These are phyloP conservation scores for Cyclargus thomasi DNA, from an alignment of 1,140 invertebrate genomes.

Conservation along the genomic window DNA sequence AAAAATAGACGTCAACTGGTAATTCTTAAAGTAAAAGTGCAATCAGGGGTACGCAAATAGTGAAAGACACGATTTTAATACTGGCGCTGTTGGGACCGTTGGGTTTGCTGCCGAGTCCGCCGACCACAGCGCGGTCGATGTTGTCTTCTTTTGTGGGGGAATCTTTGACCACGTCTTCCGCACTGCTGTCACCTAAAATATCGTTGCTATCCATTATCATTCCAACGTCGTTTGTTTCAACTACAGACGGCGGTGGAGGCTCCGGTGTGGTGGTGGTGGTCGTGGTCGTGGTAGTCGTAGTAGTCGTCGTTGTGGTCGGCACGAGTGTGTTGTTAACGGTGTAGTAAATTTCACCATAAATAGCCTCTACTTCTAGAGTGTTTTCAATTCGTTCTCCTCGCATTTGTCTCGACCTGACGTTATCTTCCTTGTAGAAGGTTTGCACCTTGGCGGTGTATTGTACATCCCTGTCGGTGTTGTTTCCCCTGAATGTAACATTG, in stretches of 20 bases:
- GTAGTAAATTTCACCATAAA: slow-evolving; percentile 84
- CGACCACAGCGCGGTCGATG: slow-evolving; percentile 55
- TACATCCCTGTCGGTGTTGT: slow-evolving; percentile 81
- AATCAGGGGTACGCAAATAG: slow-evolving; percentile 44
- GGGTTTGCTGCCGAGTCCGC: slow-evolving; percentile 53
- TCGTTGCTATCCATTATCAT: slow-evolving; percentile 59
- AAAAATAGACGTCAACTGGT: slow-evolving; percentile 28
- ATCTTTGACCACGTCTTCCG: slow-evolving; percentile 48
- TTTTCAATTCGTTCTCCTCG: slow-evolving; percentile 77
- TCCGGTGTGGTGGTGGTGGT: slow-evolving; percentile 77
- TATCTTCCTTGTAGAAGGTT: slow-evolving; percentile 81
- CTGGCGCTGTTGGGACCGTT: slow-evolving; percentile 32
- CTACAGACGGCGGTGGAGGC: slow-evolving; percentile 60
- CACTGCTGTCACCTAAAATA: slow-evolving; percentile 50
- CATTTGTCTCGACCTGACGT: slow-evolving; percentile 70
- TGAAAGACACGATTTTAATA: slow-evolving; percentile 37
- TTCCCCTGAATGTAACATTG: slow-evolving; percentile 84
- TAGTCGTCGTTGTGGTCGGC: slow-evolving; percentile 84
- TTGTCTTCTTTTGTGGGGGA: slow-evolving; percentile 58
- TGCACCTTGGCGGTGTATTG: slow-evolving; percentile 83
- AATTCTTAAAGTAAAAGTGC: slow-evolving; percentile 49
- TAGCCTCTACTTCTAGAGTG: slow-evolving; percentile 79
- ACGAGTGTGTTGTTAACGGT: slow-evolving; percentile 83
- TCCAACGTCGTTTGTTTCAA: slow-evolving; percentile 57
- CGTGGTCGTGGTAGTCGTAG: slow-evolving; percentile 82